Evolutionary conservation across 2,888 invertebrate species (phyloP), one percentile per base, ranked within the genome.

Genomic region (Eurois occulta): DNA sequence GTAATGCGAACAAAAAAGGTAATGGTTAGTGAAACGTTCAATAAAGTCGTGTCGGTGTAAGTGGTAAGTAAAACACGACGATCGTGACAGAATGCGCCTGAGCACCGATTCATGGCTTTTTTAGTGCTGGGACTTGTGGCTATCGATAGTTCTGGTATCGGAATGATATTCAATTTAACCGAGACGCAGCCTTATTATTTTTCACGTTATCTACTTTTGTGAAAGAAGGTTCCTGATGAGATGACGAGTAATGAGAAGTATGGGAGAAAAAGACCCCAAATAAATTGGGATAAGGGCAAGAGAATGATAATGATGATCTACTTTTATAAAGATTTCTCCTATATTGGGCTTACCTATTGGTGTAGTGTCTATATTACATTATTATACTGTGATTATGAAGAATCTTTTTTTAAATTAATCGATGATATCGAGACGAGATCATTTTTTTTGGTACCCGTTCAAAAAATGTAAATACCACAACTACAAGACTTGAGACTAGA

Each of bases 61-160:
- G 85, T 88, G 87, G 90, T 89, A 85, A 81, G 81, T 86, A 85
- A 81, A 84, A 84, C 83, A 84, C 87, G 85, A 83, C 89, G 90
- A 90, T 94, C 95, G 95, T 95, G 95, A 94, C 88, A 94, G 90
- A 94, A 95, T 95, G 95, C 94, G 94, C 92, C 71, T 91, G 90
- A 89, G 89, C 88, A 89, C 86, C 85, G 80, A 89, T 89, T 85
- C 89, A 87, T 86, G 89, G 8, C 72, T 73, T 67, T 68, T 66
- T 43, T 89, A 91, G 91, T 86, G 92, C 52, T 87, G 91, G 1
- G 74, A 77, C 78, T 43, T 64, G 32, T 60, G 32, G 24, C 41
- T 81, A 11, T 85, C 87, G 84, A 84, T 58, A 58, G 35, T 81
- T 60, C 1, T 58, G 43, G 11, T 78, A 77, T 85, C 84, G 78